Conservation (phyloP, 2,797 vertebrate species). For the Rhadinocentrus ornatus region DNA sequence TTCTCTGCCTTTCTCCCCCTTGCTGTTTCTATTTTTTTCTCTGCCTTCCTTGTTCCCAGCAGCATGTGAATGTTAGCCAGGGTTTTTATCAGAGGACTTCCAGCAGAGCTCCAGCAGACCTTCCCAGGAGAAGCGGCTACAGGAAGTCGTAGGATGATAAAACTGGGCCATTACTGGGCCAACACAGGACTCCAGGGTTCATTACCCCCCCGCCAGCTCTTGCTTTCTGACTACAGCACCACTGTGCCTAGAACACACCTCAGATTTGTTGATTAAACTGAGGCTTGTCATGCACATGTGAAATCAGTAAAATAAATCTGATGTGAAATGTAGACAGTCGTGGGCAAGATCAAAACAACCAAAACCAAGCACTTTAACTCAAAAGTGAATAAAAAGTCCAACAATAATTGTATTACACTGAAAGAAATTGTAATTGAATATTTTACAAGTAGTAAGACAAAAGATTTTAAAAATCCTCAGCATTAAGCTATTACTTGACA, state of each 20-base stretch:
- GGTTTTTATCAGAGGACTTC: constrained; percentile 85
- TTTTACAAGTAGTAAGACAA: constrained; percentile 8
- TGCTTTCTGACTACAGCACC: constrained; percentile 68
- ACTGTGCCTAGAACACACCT: constrained; percentile 65
- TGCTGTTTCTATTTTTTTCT: constrained; percentile 24
- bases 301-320: neutral
- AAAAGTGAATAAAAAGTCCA: constrained; percentile 1
- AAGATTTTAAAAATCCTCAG: constrained; percentile 25
- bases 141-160: constrained; percentile 89
- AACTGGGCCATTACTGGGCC: constrained; percentile 83
- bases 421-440: constrained; percentile 10
- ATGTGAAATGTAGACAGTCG: neutral
- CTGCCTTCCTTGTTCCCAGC: constrained; percentile 78
- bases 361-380: too few relatives aligned
- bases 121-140: constrained; percentile 84
- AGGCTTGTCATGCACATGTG: neutral
- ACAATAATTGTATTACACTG: neutral
- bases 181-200: constrained; percentile 84
- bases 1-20: constrained; percentile 20
- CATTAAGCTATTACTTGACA: constrained; percentile 70
- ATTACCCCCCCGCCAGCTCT: constrained; percentile 77
- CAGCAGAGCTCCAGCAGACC: constrained; percentile 77
- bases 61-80: constrained; percentile 83
- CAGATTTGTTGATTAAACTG: constrained; percentile 18
- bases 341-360: too few relatives aligned